Percentiles rank a stretch among this genome's conserved stretches.
Evolutionary conservation across 2,113 vertebrate genomes (phyloP).

Genomic region (Erythrolamprus reginae): DNA sequence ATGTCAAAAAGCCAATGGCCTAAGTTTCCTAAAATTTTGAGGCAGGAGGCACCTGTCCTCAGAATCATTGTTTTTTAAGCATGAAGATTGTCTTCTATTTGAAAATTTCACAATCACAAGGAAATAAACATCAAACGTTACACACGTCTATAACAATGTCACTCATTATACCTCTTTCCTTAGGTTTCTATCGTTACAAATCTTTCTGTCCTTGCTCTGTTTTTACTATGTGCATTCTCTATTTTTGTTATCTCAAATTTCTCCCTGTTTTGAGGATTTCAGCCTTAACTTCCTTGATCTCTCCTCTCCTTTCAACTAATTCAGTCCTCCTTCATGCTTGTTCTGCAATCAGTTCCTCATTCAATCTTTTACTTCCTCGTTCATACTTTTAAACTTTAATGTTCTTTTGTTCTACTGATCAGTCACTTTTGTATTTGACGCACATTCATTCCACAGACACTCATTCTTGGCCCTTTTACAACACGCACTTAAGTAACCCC

Average conservation of each 20-base stretch:
- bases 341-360: background rate
- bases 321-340: background rate
- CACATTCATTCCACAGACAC: background rate
- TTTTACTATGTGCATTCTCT: background rate
- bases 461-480: background rate
- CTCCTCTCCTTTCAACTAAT: background rate
- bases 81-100: background rate
- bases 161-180: background rate
- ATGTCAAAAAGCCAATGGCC: background rate
- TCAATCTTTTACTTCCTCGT: background rate
- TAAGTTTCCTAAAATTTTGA: background rate
- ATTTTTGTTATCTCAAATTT: background rate
- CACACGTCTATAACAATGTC: background rate
- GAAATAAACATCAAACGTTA: background rate
- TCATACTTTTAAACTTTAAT: background rate
- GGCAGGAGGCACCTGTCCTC: background rate
- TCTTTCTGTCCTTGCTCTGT: background rate
- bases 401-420: background rate
- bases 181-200: background rate
- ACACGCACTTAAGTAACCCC: background rate
- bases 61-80: background rate
- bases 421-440: background rate
- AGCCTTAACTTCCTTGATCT: background rate
- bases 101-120: background rate
- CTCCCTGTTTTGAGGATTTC: background rate